A percentile compares a stretch with the other conserved stretches of the same genome.
These are phyloP conservation scores for Cataglyphis livida DNA, from an alignment of 2,888 invertebrate species.

Conservation along the genomic window DNA sequence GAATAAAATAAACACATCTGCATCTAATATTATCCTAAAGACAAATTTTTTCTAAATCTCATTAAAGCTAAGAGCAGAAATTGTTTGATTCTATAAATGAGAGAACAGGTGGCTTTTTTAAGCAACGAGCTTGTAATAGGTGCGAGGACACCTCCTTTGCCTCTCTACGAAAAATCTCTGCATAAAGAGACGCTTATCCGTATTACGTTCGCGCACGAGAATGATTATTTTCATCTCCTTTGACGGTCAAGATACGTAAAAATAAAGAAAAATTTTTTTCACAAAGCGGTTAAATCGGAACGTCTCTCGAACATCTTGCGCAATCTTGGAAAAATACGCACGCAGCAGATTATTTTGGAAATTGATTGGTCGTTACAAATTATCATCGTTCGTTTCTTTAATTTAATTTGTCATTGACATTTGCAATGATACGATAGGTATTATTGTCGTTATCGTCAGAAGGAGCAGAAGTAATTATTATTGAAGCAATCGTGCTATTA, in stretches of 20 bases:
- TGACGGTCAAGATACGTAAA: slow-evolving; percentile 24
- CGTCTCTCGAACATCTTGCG: background rate
- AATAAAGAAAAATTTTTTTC: slow-evolving; percentile 29
- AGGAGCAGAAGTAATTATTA: slow-evolving; percentile 6
- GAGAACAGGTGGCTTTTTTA: background rate
- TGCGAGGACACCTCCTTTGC: background rate
- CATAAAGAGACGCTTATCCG: slow-evolving; percentile 25
- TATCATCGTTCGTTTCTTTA: background rate
- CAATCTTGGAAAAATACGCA: background rate
- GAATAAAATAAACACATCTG: background rate
- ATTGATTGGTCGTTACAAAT: background rate
- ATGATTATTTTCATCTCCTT: slow-evolving; percentile 41
- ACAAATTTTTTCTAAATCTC: background rate
- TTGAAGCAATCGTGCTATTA: slow-evolving; percentile 17
- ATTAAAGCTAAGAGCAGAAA: slow-evolving; percentile 28
- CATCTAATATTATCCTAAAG: background rate
- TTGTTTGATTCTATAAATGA: background rate
- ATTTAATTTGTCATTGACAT: background rate
- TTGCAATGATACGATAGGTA: background rate
- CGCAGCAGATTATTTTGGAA: background rate
- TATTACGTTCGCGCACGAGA: slow-evolving; percentile 21
- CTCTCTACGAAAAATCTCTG: slow-evolving; percentile 20
- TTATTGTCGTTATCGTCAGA: background rate
- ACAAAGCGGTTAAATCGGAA: background rate
- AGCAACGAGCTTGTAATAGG: background rate